A percentile compares a stretch with the other conserved stretches of the same genome.
phyloP scores from a whole-genome alignment of 1,140 invertebrate species.

The Choristoneura fumiferana region DNA sequence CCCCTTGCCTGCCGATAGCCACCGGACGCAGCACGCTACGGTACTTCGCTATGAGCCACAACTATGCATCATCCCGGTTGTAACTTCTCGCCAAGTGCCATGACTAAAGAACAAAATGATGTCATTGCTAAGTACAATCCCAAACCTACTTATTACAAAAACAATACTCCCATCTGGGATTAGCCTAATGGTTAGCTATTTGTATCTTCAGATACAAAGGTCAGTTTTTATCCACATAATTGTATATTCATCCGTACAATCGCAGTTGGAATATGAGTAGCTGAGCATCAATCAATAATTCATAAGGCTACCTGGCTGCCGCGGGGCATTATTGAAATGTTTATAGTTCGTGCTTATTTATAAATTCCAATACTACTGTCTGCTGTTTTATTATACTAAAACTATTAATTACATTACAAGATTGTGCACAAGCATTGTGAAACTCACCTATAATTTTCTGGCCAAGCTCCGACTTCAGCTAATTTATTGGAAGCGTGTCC shows the following conservation, averaged over 20 bases:
- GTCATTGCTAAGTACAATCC: constrained; percentile 37
- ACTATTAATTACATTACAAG: too few relatives aligned
- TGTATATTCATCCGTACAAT: constrained; percentile 52
- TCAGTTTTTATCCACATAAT: constrained; percentile 50
- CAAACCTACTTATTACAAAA: constrained; percentile 40
- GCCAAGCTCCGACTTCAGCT: constrained; percentile 71
- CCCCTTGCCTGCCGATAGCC: constrained; percentile 42
- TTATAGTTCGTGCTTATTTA: constrained; percentile 21
- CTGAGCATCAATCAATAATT: constrained; percentile 66
- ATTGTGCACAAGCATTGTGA: neutral
- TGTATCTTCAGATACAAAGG: constrained; percentile 40
- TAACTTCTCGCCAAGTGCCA: constrained; percentile 7
- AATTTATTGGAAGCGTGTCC: constrained; percentile 71
- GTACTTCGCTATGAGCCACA: constrained; percentile 1
- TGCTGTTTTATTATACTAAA: constrained; percentile 21
- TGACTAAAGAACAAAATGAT: constrained; percentile 33
- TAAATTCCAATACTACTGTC: constrained; percentile 19
- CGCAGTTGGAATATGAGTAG: constrained; percentile 47
- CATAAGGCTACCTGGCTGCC: constrained; percentile 53
- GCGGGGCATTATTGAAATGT: constrained; percentile 52
- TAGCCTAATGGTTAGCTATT: constrained; percentile 43
- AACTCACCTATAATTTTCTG: constrained; percentile 78
- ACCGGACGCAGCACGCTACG: constrained; percentile 43
- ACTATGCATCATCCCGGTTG: constrained; percentile 5
- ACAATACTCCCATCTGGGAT: constrained; percentile 33